phyloP scores from a whole-genome alignment of 2,888 invertebrate species.

The Entomobrya proxima region DNA sequence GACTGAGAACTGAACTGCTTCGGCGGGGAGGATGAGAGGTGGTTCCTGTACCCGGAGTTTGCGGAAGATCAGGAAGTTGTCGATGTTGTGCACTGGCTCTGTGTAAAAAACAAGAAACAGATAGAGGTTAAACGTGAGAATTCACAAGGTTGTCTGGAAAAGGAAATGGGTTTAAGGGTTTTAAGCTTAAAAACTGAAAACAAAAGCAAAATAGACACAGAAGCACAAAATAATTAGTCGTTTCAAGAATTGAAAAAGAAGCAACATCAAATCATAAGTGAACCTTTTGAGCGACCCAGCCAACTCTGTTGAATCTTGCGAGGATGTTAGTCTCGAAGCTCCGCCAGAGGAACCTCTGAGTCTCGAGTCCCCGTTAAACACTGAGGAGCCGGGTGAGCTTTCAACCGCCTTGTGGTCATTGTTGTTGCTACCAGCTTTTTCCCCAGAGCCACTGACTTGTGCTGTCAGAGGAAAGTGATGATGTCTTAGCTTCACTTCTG shows the following conservation, averaged over 20 bases:
- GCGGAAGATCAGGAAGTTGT: constrained; percentile 88
- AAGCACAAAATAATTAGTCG: constrained; percentile 24
- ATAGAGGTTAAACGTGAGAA: background rate
- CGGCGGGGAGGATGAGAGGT: constrained; percentile 68
- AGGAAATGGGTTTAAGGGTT: no score
- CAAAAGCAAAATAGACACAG: no score
- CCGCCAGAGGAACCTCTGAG: constrained; percentile 45
- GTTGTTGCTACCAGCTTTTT: background rate
- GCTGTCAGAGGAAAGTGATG: background rate
- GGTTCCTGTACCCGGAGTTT: constrained; percentile 75
- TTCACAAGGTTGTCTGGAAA: no score
- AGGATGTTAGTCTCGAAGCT: constrained; percentile 33
- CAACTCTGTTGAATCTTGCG: constrained; percentile 69
- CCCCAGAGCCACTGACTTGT: background rate
- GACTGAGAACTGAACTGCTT: constrained; percentile 76
- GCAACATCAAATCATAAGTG: constrained; percentile 59
- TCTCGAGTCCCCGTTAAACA: constrained; percentile 23
- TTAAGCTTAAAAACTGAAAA: constrained; percentile 10
- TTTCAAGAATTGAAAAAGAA: no score
- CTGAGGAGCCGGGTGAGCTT: constrained; percentile 9
- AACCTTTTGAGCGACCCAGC: constrained; percentile 74
- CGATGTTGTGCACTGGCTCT: constrained; percentile 72
- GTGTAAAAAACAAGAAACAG: background rate
- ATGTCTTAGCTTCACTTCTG: background rate
- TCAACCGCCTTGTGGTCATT: constrained; percentile 1